Conservation (phyloP, 2,113 vertebrate genomes). For the Sprattus sprattus region DNA sequence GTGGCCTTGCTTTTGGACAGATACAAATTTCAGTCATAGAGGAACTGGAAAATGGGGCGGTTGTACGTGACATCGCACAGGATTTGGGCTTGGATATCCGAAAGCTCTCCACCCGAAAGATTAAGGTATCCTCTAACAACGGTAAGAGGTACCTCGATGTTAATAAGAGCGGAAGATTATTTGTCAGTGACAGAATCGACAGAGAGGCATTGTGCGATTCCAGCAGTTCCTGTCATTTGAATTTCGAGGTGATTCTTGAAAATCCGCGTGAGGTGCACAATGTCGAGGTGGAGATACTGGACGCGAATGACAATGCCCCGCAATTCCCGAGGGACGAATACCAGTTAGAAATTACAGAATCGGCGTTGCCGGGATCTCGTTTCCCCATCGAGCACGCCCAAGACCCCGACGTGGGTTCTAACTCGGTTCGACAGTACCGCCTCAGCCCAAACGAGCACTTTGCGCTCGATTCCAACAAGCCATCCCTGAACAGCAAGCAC, state of each 20-base stretch:
- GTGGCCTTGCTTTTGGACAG: constrained; percentile 77
- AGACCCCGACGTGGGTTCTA: constrained; percentile 87
- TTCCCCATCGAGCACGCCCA: constrained; percentile 91
- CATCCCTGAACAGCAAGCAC: constrained; percentile 83
- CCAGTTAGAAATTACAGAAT: constrained; percentile 88
- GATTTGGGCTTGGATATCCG: constrained; percentile 85
- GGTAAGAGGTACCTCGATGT: constrained; percentile 81
- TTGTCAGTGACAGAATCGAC: constrained; percentile 90
- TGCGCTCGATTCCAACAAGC: constrained; percentile 83
- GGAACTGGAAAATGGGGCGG: constrained; percentile 84
- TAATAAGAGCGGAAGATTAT: constrained; percentile 83
- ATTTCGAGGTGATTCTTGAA: constrained; percentile 85
- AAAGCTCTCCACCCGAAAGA: constrained; percentile 80
- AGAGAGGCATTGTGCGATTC: constrained; percentile 86
- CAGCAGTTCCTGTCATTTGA: constrained; percentile 80
- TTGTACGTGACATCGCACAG: constrained; percentile 84
- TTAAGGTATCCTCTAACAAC: constrained; percentile 82
- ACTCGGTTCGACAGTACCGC: constrained; percentile 87
- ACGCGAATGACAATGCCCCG: constrained; percentile 90
- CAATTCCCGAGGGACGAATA: constrained; percentile 87
- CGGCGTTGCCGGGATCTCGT: constrained; percentile 80
- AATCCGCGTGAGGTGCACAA: constrained; percentile 86
- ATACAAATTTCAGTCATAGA: constrained; percentile 87
- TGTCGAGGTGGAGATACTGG: constrained; percentile 89
- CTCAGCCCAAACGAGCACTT: constrained; percentile 87